Percentiles rank a stretch among this genome's conserved stretches.
phyloP scores from a whole-genome alignment of 2,113 vertebrate genomes.

The Phalacrocorax carbo region DNA sequence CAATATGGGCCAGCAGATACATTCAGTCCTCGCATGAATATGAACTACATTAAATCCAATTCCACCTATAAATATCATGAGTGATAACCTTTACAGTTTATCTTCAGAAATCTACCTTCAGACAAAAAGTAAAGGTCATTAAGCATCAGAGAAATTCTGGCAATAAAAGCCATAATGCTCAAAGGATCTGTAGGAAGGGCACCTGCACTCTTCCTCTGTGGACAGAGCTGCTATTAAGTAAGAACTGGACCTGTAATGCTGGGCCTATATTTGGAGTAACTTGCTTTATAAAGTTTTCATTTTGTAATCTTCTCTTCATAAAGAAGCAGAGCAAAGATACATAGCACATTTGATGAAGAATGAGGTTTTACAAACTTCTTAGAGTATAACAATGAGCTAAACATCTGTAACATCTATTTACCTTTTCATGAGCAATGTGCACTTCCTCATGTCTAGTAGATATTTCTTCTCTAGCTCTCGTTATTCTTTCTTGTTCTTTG shows the following conservation, averaged over 20 bases:
- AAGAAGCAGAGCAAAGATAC: not conserved
- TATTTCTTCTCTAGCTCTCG: conserved; percentile 74
- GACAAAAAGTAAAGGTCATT: not conserved
- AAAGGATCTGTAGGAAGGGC: not conserved
- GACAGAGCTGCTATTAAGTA: not conserved
- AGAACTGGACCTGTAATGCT: not conserved
- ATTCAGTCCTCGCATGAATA: not conserved
- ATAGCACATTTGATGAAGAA: not conserved
- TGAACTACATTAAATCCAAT: not conserved
- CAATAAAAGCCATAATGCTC: not conserved
- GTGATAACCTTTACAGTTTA: not conserved
- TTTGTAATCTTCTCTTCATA: not conserved
- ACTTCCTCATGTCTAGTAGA: conserved; percentile 69
- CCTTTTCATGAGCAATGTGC: conserved; percentile 71
- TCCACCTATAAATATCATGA: not conserved
- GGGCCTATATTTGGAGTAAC: not conserved
- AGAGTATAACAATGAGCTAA: not conserved
- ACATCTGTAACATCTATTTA: conserved; percentile 37
- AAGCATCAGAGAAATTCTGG: not conserved
- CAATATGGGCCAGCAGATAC: not conserved
- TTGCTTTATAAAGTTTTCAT: not conserved
- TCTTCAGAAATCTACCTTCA: not conserved
- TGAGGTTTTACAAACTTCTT: not conserved
- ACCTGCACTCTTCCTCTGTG: not conserved
- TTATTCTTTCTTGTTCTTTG: conserved; percentile 74